Conservation (phyloP, 2,888 invertebrate genomes). For the Drosophila bunnanda region DNA sequence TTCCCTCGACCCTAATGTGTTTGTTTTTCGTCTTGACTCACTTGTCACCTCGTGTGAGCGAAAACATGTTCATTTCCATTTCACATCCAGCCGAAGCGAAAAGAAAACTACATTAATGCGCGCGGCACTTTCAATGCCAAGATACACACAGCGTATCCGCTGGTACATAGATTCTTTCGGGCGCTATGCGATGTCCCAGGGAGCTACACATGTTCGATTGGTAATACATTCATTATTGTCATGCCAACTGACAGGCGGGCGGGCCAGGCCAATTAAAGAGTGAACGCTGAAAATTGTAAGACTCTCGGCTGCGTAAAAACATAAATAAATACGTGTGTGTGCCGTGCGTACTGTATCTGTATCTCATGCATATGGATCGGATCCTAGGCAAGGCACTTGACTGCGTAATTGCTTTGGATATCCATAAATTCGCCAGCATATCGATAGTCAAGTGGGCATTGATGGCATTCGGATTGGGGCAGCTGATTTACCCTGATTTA, state of each 20-base stretch:
- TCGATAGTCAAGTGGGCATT: conserved; percentile 56
- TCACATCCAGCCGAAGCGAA: conserved; percentile 16
- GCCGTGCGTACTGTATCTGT: not conserved
- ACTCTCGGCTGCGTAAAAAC: conserved; percentile 52
- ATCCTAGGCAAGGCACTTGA: conserved; percentile 34
- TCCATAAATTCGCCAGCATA: conserved; percentile 47
- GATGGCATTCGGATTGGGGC: conserved; percentile 9
- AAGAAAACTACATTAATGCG: conserved; percentile 44
- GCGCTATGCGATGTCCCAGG: conserved; percentile 14
- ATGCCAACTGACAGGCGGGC: conserved; percentile 79
- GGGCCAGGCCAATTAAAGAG: conserved; percentile 68
- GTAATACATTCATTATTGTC: conserved; percentile 74
- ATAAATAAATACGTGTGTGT: not conserved
- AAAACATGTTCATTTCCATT: conserved; percentile 28
- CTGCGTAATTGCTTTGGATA: conserved; percentile 60
- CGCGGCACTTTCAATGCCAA: conserved; percentile 57
- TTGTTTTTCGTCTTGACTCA: conserved; percentile 21
- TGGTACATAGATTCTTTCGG: conserved; percentile 31
- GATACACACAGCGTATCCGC: conserved; percentile 50
- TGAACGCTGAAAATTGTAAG: conserved; percentile 63
- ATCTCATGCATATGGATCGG: conserved; percentile 8
- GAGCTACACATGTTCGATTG: conserved; percentile 67
- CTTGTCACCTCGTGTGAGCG: conserved; percentile 29
- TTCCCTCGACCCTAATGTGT: conserved; percentile 24
- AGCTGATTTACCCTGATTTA: conserved; percentile 15